phyloP scores from a whole-genome alignment of 2,888 invertebrate species.

The Pristionchus maxplancki region DNA sequence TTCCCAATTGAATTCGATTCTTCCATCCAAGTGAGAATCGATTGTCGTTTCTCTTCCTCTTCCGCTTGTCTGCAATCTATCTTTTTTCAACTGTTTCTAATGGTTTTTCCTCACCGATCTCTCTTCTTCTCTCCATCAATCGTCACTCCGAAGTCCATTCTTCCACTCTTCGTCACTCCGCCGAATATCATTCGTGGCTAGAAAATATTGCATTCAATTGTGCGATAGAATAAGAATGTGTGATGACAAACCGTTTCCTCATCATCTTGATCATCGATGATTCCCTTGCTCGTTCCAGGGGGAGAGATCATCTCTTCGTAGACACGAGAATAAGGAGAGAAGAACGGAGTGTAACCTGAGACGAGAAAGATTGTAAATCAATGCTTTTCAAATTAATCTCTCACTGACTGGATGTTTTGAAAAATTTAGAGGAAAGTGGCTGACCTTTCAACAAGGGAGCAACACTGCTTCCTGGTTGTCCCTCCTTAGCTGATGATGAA shows the following conservation, averaged over 20 bases:
- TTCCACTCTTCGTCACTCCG: background rate
- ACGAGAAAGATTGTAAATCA: background rate
- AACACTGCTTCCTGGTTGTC: slow-evolving; percentile 9
- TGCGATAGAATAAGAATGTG: too few species aligned
- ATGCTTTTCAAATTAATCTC: too few species aligned
- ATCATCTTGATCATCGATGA: slow-evolving; percentile 42
- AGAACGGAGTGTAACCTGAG: slow-evolving; percentile 66
- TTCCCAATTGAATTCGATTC: slow-evolving; percentile 20
- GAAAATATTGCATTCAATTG: background rate
- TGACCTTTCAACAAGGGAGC: slow-evolving; percentile 44
- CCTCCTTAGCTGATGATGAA: slow-evolving; percentile 33
- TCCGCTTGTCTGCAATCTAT: slow-evolving; percentile 58
- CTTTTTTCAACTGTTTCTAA: background rate
- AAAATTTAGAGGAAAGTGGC: background rate
- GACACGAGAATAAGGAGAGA: slow-evolving; percentile 62
- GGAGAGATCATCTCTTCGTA: slow-evolving; percentile 68
- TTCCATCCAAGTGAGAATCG: slow-evolving; percentile 68
- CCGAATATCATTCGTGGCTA: background rate
- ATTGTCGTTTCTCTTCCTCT: slow-evolving; percentile 64
- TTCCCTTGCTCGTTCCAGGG: slow-evolving; percentile 36
- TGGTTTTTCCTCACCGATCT: background rate
- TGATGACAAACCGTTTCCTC: background rate
- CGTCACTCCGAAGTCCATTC: slow-evolving; percentile 32
- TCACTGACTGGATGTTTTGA: too few species aligned
- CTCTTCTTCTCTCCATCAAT: background rate